Percentiles rank a stretch among this genome's conserved stretches.
These are phyloP conservation scores for Kuschelorhynchus macadamiae DNA, from an alignment of 2,888 invertebrate genomes.

Conservation along the genomic window DNA sequence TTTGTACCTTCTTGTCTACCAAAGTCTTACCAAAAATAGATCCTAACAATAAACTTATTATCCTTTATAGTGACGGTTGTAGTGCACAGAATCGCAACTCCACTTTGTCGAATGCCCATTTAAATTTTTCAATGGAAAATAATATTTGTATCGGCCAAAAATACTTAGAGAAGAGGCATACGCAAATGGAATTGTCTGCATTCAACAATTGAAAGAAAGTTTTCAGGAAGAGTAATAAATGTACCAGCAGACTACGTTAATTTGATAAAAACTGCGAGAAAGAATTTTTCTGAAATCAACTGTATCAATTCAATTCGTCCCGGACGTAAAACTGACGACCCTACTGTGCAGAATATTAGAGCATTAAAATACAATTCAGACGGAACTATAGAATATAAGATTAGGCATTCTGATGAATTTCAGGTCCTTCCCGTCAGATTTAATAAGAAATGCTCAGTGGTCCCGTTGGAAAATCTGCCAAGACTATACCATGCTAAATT, in stretches of 20 bases:
- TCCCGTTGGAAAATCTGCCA: slow-evolving; percentile 7
- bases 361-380: too few relatives aligned
- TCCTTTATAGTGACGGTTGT: slow-evolving; percentile 15
- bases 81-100: slow-evolving; percentile 10
- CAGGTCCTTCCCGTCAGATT: not conserved
- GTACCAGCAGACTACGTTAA: slow-evolving; percentile 29
- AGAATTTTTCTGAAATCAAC: slow-evolving; percentile 15
- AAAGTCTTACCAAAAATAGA: slow-evolving; percentile 14
- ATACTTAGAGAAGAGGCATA: slow-evolving; percentile 14
- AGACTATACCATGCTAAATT: slow-evolving; percentile 9
- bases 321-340: not conserved
- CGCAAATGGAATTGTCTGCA: slow-evolving; percentile 24
- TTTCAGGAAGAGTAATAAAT: slow-evolving; percentile 27
- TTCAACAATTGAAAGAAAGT: slow-evolving; percentile 15
- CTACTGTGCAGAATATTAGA: not conserved
- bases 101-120: slow-evolving; percentile 23
- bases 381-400: slow-evolving; percentile 5
- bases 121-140: slow-evolving; percentile 7
- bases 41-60: slow-evolving; percentile 8
- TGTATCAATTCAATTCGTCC: too few relatives aligned
- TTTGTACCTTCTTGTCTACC: slow-evolving; percentile 11
- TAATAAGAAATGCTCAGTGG: not conserved
- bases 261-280: slow-evolving; percentile 22
- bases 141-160: slow-evolving; percentile 8
- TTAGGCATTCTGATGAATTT: slow-evolving; percentile 28